Evolutionary conservation across 2,113 vertebrate genomes (phyloP), one percentile per base, ranked within the genome.

Genomic region (Promerops cafer): DNA sequence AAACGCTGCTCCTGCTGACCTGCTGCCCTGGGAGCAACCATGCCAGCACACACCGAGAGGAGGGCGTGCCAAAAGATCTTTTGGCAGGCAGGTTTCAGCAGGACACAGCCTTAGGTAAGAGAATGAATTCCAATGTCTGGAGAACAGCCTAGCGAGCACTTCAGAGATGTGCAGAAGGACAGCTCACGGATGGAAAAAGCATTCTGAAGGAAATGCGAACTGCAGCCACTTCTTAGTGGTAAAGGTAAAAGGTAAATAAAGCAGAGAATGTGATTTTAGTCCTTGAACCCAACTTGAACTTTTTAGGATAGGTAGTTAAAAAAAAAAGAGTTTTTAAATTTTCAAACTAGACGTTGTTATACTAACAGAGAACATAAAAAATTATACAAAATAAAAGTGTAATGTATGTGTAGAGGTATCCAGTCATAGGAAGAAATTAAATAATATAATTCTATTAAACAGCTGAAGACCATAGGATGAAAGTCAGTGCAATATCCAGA

Each of bases 51-150:
- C 27, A 33, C 0, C 2, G 27, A 70, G n/a, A 35, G 24, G 8
- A 3, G 0, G 9, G 14, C 0, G 0, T 39, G 53, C 33, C 42
- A 54, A 44, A 57, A 31, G 54, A 20, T 39, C 28, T 83, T 54
- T 14, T 10, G 50, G 87, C 71, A 90, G 50, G n/a, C 59, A 60
- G 40, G 28, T 78, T 75, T 20, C 88, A 78, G 61, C 56, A 70
- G 0, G 2, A 79, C 6, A 81, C 33, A 33, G 27, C 28, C 77
- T 68, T 9, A 60, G 60, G 30, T 57, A 72, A 61, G 53, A 69
- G 66, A 93, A 56, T 5, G 14, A 79, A 87, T 52, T 39, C 66
- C 83, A 40, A 53, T 24, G 35, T 33, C 69, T 54, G 59, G 47
- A 66, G 57, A 78, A 37, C 0, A 3, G 63, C 57, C 7, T 11